Base-by-base conservation (phyloP, 2,888 invertebrate species). In the Sthenelais limicola region DNA sequence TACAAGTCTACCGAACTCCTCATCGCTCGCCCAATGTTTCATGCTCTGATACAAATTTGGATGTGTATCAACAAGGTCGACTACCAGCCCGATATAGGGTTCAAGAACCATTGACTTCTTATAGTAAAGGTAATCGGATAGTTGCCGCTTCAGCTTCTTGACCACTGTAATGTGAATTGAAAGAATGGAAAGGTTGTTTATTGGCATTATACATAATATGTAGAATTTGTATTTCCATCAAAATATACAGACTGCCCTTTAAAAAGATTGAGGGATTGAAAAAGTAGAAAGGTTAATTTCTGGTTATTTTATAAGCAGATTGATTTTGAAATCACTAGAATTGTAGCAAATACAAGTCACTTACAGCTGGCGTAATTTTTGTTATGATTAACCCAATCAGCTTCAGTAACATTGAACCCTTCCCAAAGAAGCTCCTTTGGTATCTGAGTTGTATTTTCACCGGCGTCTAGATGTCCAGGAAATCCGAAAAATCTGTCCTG, bases 1-100 rank as follows among this genome's bases (percentile, higher is more conserved):
- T 33, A 75, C 75, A 73, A 73, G 75, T 73, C 75, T 38, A 43
- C 32, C 75, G 38, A 75, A 75, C 48, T 75, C 75, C 32, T 47
- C 71, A 49, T 75, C 75, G 47, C 48, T 32, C 21, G 48, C 54
- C 75, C 75, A 75, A 51, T 71, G 24, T 18, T 38, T 26, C 21
- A 75, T 21, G 35, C 67, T 68, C 49, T 74, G 43, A 15, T 71
- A 32, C 26, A 75, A 48, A 18, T 18, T 67, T 9, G 56, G 24
- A 15, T 51, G 28, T 18, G 51, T 35, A n/a, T 75, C 73, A 12
- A 56, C 32, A 32, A 56, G 18, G 28, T 56, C 56, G 30, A 33
- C 56, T 15, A 56, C 33, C 9, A 33, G 56, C 5, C 56, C 32
- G 18, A 56, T 21, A 21, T 56, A 56, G 1, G 56, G 56, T n/a